Conservation (phyloP, 2,888 invertebrate genomes). For the Xiphydria camelus region DNA sequence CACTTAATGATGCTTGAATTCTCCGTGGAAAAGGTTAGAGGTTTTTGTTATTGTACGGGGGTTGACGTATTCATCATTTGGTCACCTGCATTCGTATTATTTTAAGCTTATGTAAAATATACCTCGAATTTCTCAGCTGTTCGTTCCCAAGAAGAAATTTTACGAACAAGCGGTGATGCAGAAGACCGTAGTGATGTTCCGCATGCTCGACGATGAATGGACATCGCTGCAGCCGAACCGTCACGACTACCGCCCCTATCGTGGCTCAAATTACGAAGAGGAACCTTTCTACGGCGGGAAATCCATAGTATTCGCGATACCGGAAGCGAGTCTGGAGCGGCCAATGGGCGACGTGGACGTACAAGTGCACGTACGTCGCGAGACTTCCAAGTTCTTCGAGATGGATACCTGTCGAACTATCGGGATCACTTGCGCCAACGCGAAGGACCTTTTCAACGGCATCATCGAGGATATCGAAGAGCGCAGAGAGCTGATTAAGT, state of each 20-base stretch:
- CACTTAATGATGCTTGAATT: conserved; percentile 48
- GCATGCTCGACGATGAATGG: conserved; percentile 47
- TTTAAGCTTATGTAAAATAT: not conserved
- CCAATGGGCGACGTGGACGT: conserved; percentile 28
- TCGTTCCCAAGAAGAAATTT: conserved; percentile 32
- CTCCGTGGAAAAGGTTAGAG: conserved; percentile 40
- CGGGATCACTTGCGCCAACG: conserved; percentile 32
- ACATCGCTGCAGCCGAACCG: conserved; percentile 38
- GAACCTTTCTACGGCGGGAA: conserved; percentile 46
- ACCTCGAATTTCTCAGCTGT: conserved; percentile 32
- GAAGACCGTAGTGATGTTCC: conserved; percentile 43
- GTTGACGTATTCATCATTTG: not conserved
- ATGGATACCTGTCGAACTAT: conserved; percentile 27
- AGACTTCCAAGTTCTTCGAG: conserved; percentile 41
- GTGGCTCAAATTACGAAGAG: conserved; percentile 37
- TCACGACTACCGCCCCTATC: conserved; percentile 35
- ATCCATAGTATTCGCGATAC: conserved; percentile 43
- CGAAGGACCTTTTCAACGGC: conserved; percentile 41
- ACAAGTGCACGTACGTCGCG: conserved; percentile 35
- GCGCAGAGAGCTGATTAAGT: conserved; percentile 33
- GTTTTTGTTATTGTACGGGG: not conserved
- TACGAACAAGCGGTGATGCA: conserved; percentile 41
- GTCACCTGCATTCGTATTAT: not conserved
- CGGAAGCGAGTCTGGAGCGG: conserved; percentile 25
- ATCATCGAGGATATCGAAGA: conserved; percentile 40